These are phyloP conservation scores for Vireo altiloquus DNA, from an alignment of 2,113 vertebrate species.

Conservation along the genomic window DNA sequence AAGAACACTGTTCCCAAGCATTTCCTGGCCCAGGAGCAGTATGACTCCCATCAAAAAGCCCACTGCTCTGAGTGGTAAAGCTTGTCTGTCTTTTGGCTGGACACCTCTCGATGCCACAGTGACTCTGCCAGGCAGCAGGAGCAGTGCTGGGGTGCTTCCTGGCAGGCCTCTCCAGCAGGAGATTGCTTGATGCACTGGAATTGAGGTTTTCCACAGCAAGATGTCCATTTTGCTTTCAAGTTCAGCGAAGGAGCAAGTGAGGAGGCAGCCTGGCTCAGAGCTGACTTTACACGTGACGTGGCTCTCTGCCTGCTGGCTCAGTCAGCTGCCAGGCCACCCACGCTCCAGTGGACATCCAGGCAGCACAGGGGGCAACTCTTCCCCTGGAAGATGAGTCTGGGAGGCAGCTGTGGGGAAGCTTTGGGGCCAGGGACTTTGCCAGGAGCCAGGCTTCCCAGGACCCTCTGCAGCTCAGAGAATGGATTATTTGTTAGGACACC, in stretches of 20 bases:
- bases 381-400: not conserved
- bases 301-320: not conserved
- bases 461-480: not conserved
- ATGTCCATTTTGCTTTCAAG: not conserved
- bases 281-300: fast-evolving
- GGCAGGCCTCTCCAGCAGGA: not conserved
- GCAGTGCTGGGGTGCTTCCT: not conserved
- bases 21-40: not conserved
- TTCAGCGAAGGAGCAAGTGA: not conserved
- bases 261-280: not conserved
- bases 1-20: not conserved
- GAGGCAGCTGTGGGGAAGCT: not conserved
- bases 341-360: not conserved
- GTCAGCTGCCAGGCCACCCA: not conserved
- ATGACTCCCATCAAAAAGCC: not conserved
- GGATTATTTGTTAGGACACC: not conserved
- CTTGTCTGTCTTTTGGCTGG: not conserved
- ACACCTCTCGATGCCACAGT: not conserved
- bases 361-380: not conserved
- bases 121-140: not conserved
- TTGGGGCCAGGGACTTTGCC: not conserved
- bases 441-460: not conserved
- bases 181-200: fast-evolving
- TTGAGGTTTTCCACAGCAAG: not conserved
- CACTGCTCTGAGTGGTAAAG: not conserved